Evolutionary conservation across 2,797 vertebrate species (phyloP), one percentile per base, ranked within the genome.

Genomic region (Astyanax mexicanus): DNA sequence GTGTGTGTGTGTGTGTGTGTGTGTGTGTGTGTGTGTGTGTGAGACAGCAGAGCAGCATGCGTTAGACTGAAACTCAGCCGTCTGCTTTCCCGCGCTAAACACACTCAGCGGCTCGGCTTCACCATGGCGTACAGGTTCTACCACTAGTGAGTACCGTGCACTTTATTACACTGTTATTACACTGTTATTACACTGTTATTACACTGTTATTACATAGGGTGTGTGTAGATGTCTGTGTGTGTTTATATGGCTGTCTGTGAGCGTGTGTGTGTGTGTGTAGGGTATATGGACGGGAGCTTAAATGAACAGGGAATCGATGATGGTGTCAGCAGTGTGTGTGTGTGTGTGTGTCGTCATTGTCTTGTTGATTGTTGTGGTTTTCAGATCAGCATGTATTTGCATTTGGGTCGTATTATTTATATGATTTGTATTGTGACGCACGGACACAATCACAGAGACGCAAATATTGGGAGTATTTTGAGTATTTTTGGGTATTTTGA

Each of bases 121-220:
- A 89, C 90, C 86, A 96, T 98, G 96, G 93, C 94, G 83, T 95
- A 93, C 90, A 91, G 94, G 91, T 91, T 89, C 88, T 95, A 91
- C 91, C 93, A 93, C 90, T 94, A 93, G 96, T 98, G 93, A 98
- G 96, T 98, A 96, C 87, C 29, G 78, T 9, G 6, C 82, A 84
- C 44, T 82, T 21, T 78, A 82, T 82, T 66, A 25, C 32, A 47
- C 8, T 27, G n/a, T n/a, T n/a, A n/a, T n/a, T n/a, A n/a, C n/a
- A n/a, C n/a, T n/a, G n/a, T n/a, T n/a, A n/a, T n/a, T n/a, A n/a
- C n/a, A n/a, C n/a, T n/a, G n/a, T n/a, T n/a, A n/a, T n/a, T n/a
- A n/a, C n/a, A n/a, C n/a, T n/a, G n/a, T n/a, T n/a, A 47, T n/a
- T n/a, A n/a, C 21, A 35, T 11, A 17, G 7, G 3, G 44, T 42